Evolutionary conservation across 1,140 invertebrate genomes (phyloP).

Genomic region (Phthorimaea operculella): DNA sequence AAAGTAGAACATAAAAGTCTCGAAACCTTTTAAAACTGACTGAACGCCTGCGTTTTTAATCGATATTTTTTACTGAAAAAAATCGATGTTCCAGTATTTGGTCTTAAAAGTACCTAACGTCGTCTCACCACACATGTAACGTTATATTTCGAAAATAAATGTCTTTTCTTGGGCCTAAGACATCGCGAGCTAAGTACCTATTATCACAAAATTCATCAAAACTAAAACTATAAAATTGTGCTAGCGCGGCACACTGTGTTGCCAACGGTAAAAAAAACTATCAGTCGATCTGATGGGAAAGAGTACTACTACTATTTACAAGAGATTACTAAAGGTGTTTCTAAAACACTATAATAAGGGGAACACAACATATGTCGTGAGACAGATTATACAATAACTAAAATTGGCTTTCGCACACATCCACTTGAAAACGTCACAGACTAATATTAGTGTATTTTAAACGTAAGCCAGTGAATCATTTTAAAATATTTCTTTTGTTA

Average conservation of each 20-base stretch:
- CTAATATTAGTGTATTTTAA: not conserved
- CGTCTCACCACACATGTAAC: slow-evolving; percentile 68
- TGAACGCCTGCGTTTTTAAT: no score
- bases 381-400: slow-evolving; percentile 22
- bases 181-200: slow-evolving; percentile 44
- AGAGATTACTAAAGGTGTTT: slow-evolving; percentile 35
- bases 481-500: not conserved
- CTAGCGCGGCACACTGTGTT: slow-evolving; percentile 38
- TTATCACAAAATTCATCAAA: slow-evolving; percentile 57
- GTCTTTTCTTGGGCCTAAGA: slow-evolving; percentile 35
- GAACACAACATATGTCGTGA: slow-evolving; percentile 65
- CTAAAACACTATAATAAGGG: slow-evolving; percentile 8
- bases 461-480: not conserved
- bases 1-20: no score
- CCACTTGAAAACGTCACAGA: not conserved
- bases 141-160: slow-evolving; percentile 35
- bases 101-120: slow-evolving; percentile 50
- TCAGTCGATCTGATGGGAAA: slow-evolving; percentile 61
- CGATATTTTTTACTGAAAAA: not conserved
- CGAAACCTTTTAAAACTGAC: no score
- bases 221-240: slow-evolving; percentile 54
- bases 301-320: slow-evolving; percentile 42
- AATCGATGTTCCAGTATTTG: not conserved
- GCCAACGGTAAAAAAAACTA: slow-evolving; percentile 25
- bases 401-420: not conserved